A percentile compares a stretch with the other conserved stretches of the same genome.
phyloP scores from a whole-genome alignment of 2,797 vertebrate species.

The Chelon labrosus region DNA sequence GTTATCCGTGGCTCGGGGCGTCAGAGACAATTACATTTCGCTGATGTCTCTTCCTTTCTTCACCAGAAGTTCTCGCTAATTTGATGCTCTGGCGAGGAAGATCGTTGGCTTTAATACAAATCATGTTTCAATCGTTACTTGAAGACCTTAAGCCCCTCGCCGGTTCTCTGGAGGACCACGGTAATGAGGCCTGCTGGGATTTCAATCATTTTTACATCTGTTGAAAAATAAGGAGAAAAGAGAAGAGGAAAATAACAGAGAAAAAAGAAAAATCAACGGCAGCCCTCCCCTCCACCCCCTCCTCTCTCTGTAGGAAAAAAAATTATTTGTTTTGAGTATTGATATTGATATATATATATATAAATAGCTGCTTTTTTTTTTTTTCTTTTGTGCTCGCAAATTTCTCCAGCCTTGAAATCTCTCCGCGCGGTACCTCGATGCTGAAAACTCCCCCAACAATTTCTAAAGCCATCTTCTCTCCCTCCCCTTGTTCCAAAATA shows the following conservation, averaged over 20 bases:
- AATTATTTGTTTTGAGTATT: conserved; percentile 85
- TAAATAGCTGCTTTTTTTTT: conserved; percentile 49
- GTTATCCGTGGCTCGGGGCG: conserved; percentile 48
- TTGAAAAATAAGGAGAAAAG: conserved; percentile 84
- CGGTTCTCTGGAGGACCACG: conserved; percentile 79
- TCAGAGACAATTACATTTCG: conserved; percentile 79
- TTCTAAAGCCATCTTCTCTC: conserved; percentile 52
- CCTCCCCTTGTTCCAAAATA: conserved; percentile 71
- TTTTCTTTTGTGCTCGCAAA: conserved; percentile 74
- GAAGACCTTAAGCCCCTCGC: conserved; percentile 88
- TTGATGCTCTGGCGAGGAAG: conserved; percentile 82
- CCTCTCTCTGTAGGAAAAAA: conserved; percentile 35
- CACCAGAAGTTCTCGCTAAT: conserved; percentile 79
- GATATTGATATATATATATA: conserved; percentile 73
- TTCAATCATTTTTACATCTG: conserved; percentile 90
- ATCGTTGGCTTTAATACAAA: conserved; percentile 94
- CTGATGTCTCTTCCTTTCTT: conserved; percentile 75
- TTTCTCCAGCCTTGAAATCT: conserved; percentile 80
- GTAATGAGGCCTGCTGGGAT: conserved; percentile 97
- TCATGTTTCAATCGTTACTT: conserved; percentile 94
- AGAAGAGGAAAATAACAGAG: conserved; percentile 66
- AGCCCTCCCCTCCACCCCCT: conserved; percentile 3
- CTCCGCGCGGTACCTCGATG: conserved; percentile 61
- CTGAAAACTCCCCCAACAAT: conserved; percentile 72
- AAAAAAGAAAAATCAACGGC: conserved; percentile 77